phyloP scores from a whole-genome alignment of 2,888 invertebrate genomes.

The Cordilura impudica region DNA sequence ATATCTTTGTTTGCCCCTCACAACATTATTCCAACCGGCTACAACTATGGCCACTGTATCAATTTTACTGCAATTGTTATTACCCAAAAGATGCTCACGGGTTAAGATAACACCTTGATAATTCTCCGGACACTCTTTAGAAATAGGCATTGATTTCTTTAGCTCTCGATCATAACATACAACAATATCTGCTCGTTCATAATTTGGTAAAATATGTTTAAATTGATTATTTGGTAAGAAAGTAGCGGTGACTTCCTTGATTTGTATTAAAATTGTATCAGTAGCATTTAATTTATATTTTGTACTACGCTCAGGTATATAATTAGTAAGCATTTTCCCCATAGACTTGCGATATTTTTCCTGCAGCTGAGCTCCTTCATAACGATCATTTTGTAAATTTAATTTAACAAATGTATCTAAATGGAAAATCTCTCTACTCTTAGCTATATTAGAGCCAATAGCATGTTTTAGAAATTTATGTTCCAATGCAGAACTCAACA shows the following conservation, averaged over 20 bases:
- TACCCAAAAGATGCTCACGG: constrained; percentile 69
- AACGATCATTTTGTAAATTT: constrained; percentile 72
- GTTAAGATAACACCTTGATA: constrained; percentile 78
- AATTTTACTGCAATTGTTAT: constrained; percentile 62
- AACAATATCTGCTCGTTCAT: constrained; percentile 82
- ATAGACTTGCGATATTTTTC: constrained; percentile 79
- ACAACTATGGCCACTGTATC: constrained; percentile 81
- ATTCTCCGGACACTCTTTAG: constrained; percentile 78
- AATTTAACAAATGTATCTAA: constrained; percentile 81
- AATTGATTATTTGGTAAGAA: constrained; percentile 79
- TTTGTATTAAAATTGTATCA: constrained; percentile 81
- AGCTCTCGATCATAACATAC: constrained; percentile 80
- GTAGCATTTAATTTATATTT: constrained; percentile 80
- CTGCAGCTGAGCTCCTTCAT: constrained; percentile 80
- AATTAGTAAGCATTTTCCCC: constrained; percentile 82
- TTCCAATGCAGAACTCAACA: constrained; percentile 81
- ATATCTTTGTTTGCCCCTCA: constrained; percentile 78
- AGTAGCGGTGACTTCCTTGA: constrained; percentile 78
- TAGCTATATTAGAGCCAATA: constrained; percentile 79
- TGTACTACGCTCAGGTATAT: constrained; percentile 79
- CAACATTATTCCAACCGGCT: constrained; percentile 82
- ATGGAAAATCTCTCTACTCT: constrained; percentile 82
- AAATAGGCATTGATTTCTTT: constrained; percentile 79
- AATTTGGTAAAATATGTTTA: constrained; percentile 84
- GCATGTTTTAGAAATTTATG: constrained; percentile 80